phyloP scores from a whole-genome alignment of 2,113 vertebrate species.

The Xyliphius kryptos region DNA sequence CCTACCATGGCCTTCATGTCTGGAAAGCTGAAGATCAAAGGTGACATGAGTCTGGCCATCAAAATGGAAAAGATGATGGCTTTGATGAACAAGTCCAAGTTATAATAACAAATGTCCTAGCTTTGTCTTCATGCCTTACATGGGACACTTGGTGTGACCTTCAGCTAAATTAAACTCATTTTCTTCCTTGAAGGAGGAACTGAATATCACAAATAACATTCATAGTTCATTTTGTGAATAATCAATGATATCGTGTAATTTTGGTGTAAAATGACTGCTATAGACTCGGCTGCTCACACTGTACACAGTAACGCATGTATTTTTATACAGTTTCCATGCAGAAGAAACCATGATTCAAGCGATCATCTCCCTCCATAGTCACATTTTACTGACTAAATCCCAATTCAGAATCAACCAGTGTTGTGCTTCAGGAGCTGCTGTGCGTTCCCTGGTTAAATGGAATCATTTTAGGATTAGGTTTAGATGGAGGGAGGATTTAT shows the following conservation, averaged over 20 bases:
- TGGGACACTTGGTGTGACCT: too few species aligned
- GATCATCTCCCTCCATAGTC: not conserved
- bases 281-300: too few species aligned
- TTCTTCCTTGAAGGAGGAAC: too few species aligned
- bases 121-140: slow-evolving; percentile 16
- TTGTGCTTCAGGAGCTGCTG: not conserved
- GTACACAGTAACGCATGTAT: too few species aligned
- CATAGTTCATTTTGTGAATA: too few species aligned
- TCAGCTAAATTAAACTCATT: too few species aligned
- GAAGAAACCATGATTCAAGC: not conserved
- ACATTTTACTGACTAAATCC: not conserved
- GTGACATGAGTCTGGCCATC: slow-evolving; percentile 70
- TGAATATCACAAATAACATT: too few species aligned
- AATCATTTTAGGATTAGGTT: not conserved
- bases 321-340: too few species aligned
- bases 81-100: slow-evolving; percentile 57
- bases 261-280: too few species aligned
- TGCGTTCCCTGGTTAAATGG: not conserved
- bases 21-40: slow-evolving; percentile 73
- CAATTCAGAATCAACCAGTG: not conserved
- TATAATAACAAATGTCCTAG: slow-evolving; percentile 51
- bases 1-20: slow-evolving; percentile 84
- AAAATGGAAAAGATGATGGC: slow-evolving; percentile 77
- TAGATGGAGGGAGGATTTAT: not conserved
- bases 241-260: too few species aligned